Evolutionary conservation across 2,797 vertebrate genomes (phyloP).

Genomic region (Notamacropus eugenii): DNA sequence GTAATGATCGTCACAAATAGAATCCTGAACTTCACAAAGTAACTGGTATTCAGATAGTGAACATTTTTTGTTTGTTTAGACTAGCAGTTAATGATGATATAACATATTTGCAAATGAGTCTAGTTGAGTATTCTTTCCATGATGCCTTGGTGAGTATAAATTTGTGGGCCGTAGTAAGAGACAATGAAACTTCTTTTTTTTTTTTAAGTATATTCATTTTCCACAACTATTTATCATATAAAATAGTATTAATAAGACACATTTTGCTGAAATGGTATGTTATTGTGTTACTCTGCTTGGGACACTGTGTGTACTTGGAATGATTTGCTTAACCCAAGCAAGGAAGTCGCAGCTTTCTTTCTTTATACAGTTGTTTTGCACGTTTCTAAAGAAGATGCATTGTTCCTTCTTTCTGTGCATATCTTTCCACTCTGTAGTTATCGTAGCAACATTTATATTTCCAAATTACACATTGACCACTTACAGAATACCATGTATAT

Average conservation of each 20-base stretch:
- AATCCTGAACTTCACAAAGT: neutral
- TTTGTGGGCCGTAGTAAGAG: neutral
- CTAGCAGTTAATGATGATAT: neutral
- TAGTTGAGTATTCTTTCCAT: neutral
- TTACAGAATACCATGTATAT: neutral
- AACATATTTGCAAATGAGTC: neutral
- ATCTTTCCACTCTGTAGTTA: conserved; percentile 20
- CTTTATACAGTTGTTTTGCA: neutral
- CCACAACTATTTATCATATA: neutral
- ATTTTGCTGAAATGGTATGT: conserved; percentile 16
- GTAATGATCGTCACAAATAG: neutral
- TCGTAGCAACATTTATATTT: conserved; percentile 19
- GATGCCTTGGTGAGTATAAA: neutral
- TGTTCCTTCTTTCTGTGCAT: neutral
- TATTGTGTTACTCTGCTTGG: neutral
- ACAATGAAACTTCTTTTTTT: neutral
- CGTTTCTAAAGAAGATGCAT: neutral
- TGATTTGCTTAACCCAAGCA: conserved; percentile 38
- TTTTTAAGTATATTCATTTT: neutral
- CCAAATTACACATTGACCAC: neutral
- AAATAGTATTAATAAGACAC: neutral
- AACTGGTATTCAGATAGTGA: neutral
- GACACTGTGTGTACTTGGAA: conserved; percentile 10
- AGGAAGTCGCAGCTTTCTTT: neutral
- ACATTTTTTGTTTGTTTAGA: neutral